Base-by-base conservation (phyloP, 2,888 invertebrate species). In the Deilephila porcellus region DNA sequence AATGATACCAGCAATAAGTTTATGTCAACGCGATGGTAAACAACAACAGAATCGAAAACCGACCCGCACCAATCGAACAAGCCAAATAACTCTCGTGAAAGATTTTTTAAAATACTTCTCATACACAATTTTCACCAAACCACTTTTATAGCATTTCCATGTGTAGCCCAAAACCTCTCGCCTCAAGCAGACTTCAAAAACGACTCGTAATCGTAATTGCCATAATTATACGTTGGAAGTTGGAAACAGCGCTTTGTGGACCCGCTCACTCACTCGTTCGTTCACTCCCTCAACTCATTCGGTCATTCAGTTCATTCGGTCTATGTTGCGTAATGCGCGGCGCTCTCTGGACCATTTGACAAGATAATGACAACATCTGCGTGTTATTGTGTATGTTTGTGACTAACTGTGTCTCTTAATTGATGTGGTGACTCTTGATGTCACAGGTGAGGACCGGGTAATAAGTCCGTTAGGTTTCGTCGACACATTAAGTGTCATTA, bases 171-270 rank as follows among this genome's bases (percentile, higher is more conserved):
- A 5, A 56, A 17, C n/a, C n/a, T 56, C 56, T n/a, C 56, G n/a
- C 56, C 4, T 56, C 17, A 7, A 56, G 56, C 56, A n/a, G 19
- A 17, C n/a, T 56, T 56, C 56, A 56, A n/a, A 56, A n/a, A 56
- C 56, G 56, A 3, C 56, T 56, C n/a, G 56, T n/a, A 56, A 56
- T 56, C 56, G n/a, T 56, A 56, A 56, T 56, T 56, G 56, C 56
- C 56, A n/a, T n/a, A 56, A 56, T 56, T 56, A 56, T 56, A n/a
- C 56, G 56, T 56, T 56, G 56, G n/a, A n/a, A 56, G 56, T 56
- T 56, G 56, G n/a, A n/a, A 56, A 56, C 56, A 17, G 19, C 6
- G 56, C 56, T 56, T 56, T 56, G 56, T n/a, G 56, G 6, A n/a
- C 6, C 56, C 56, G 56, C n/a, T 56, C n/a, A 56, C 56, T 56